Evolutionary conservation across 2,888 invertebrate species (phyloP).

Genomic region (Orthosia gracilis): DNA sequence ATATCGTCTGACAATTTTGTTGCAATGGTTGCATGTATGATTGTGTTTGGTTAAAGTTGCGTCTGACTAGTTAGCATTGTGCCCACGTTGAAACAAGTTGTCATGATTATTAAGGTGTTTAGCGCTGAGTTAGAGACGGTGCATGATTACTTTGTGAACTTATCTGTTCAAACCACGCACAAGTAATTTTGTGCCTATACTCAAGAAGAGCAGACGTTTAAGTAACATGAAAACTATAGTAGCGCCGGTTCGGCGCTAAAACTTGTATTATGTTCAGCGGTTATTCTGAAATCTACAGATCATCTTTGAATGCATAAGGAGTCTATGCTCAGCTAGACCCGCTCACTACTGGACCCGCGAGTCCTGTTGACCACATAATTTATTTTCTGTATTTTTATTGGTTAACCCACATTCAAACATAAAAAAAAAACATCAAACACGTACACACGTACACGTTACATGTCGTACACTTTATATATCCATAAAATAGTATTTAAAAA

Average conservation of each 20-base stretch:
- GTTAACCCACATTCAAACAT: too few relatives aligned
- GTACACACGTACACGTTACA: too few relatives aligned
- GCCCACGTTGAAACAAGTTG: slow-evolving; percentile 87
- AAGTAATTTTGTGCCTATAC: slow-evolving; percentile 37
- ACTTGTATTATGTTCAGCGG: too few relatives aligned
- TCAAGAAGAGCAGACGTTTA: slow-evolving; percentile 14
- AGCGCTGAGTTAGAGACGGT: slow-evolving; percentile 75
- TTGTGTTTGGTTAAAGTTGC: slow-evolving; percentile 79
- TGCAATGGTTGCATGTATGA: slow-evolving; percentile 60
- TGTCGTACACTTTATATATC: too few relatives aligned
- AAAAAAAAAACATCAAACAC: too few relatives aligned
- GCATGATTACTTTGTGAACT: slow-evolving; percentile 68
- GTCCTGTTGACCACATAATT: too few relatives aligned
- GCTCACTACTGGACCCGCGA: too few relatives aligned
- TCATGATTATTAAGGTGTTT: slow-evolving; percentile 89
- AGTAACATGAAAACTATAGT: not conserved
- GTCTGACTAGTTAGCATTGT: slow-evolving; percentile 88
- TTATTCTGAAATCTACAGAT: not conserved
- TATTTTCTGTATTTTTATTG: too few relatives aligned
- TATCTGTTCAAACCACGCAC: slow-evolving; percentile 56
- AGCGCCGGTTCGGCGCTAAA: not conserved
- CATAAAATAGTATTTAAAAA: too few relatives aligned
- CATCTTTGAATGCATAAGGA: not conserved
- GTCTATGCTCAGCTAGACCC: too few relatives aligned
- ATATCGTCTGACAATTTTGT: slow-evolving; percentile 35